These are phyloP conservation scores for Neoascia interrupta DNA, from an alignment of 2,888 invertebrate species.

Conservation along the genomic window DNA sequence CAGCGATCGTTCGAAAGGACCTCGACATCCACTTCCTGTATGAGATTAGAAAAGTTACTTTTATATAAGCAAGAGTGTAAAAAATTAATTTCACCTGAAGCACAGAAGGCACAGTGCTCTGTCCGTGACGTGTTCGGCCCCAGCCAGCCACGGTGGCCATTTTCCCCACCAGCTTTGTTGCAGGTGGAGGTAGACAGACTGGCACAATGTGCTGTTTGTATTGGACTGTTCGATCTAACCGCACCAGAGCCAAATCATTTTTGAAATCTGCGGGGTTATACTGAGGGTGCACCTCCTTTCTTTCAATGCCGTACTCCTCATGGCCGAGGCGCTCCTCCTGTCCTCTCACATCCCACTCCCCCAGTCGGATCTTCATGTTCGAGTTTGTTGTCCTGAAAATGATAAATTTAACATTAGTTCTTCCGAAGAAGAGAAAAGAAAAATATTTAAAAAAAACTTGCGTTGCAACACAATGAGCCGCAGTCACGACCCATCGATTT, in stretches of 20 bases:
- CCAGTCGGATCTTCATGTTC: constrained; percentile 92
- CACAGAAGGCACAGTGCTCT: constrained; percentile 92
- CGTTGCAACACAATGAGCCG: constrained; percentile 95
- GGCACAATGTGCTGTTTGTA: constrained; percentile 96
- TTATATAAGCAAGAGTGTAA: background rate
- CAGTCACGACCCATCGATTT: constrained; percentile 94
- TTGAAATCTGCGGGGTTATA: constrained; percentile 95
- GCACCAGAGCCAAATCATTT: constrained; percentile 92
- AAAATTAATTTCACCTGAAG: constrained; percentile 83
- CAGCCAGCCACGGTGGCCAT: constrained; percentile 96
- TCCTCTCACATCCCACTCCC: constrained; percentile 95
- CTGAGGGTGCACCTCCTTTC: constrained; percentile 94
- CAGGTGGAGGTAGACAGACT: constrained; percentile 91
- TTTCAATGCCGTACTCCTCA: constrained; percentile 92
- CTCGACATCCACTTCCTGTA: constrained; percentile 90
- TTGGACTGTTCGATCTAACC: constrained; percentile 88
- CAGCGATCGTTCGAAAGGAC: constrained; percentile 94
- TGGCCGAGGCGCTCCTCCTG: constrained; percentile 90
- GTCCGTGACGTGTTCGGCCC: constrained; percentile 94
- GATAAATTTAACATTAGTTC: background rate
- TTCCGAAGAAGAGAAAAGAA: background rate
- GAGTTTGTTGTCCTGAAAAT: constrained; percentile 89
- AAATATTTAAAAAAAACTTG: constrained; percentile 80
- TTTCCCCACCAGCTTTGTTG: constrained; percentile 89
- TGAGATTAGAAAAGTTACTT: background rate